Conservation (phyloP, 2,888 invertebrate genomes). For the Leptinotarsa tumamoca region DNA sequence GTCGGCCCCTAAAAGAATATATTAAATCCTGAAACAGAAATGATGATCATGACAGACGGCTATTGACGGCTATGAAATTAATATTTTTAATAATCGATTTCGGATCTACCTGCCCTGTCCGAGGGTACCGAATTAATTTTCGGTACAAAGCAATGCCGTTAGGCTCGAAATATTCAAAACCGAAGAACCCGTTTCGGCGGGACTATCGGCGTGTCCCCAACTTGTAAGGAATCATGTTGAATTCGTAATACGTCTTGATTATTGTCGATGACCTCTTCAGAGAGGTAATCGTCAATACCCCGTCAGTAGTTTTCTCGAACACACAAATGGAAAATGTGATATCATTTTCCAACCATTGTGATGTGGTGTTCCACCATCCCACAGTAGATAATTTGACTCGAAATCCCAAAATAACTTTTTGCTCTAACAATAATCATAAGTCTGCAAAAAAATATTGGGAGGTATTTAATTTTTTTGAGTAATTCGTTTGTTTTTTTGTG, state of each 20-base stretch:
- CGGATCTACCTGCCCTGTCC: conserved; percentile 53
- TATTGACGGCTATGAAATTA: conserved; percentile 61
- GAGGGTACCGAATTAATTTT: conserved; percentile 47
- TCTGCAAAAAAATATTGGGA: no score
- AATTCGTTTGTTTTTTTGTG: no score
- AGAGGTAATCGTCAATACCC: neutral
- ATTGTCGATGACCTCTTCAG: neutral
- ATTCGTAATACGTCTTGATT: conserved; percentile 16
- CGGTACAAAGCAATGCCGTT: conserved; percentile 37
- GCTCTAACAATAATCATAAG: no score
- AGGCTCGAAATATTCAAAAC: conserved; percentile 26
- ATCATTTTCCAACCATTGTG: no score
- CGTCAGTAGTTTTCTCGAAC: no score
- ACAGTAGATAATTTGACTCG: no score
- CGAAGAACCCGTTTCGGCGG: conserved; percentile 46
- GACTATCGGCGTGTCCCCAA: conserved; percentile 4
- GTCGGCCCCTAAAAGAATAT: conserved; percentile 53
- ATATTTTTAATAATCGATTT: conserved; percentile 64
- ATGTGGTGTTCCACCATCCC: no score
- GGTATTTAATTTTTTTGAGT: no score
- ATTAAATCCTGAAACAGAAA: conserved; percentile 56
- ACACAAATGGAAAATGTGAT: no score
- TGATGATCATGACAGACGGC: conserved; percentile 54
- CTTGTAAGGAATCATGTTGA: neutral
- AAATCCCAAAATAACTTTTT: no score